A percentile compares a stretch with the other conserved stretches of the same genome.
Evolutionary conservation across 2,113 vertebrate species (phyloP).

Genomic region (Xyliphius kryptos): DNA sequence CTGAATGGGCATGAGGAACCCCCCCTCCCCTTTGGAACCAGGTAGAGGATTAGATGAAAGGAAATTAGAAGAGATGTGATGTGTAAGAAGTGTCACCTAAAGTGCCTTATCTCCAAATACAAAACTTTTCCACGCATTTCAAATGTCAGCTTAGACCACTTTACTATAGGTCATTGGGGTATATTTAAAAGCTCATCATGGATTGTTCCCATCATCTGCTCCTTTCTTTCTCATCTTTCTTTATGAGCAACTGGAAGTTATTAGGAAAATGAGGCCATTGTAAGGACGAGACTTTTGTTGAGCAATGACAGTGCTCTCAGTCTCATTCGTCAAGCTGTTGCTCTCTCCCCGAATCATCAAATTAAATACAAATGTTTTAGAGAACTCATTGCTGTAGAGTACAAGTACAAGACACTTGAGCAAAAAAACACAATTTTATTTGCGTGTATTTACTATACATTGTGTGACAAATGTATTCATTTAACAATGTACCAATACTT

Average conservation of each 20-base stretch:
- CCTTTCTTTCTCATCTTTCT: conserved; percentile 47
- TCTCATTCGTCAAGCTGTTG: conserved; percentile 49
- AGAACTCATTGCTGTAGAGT: conserved; percentile 19
- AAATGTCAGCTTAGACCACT: conserved; percentile 5
- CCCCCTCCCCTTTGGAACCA: no score
- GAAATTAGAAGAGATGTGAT: no score
- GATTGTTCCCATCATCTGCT: conserved; percentile 55
- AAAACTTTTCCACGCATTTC: conserved; percentile 2
- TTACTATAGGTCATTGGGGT: conserved; percentile 34
- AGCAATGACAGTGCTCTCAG: conserved; percentile 63
- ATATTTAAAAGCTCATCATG: conserved; percentile 48
- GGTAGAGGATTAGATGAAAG: no score
- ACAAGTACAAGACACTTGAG: neutral
- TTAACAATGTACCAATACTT: no score
- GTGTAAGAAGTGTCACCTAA: neutral
- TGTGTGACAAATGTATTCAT: neutral
- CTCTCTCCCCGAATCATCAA: conserved; percentile 51
- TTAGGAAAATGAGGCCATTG: conserved; percentile 65
- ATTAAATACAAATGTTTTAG: conserved; percentile 66
- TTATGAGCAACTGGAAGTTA: conserved; percentile 71
- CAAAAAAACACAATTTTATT: no score
- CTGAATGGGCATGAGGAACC: no score
- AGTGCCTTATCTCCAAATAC: conserved; percentile 2
- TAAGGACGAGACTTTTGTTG: conserved; percentile 54
- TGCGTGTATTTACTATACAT: no score